Evolutionary conservation across 2,888 invertebrate species (phyloP).

Genomic region (Caenorhabditis sinica): DNA sequence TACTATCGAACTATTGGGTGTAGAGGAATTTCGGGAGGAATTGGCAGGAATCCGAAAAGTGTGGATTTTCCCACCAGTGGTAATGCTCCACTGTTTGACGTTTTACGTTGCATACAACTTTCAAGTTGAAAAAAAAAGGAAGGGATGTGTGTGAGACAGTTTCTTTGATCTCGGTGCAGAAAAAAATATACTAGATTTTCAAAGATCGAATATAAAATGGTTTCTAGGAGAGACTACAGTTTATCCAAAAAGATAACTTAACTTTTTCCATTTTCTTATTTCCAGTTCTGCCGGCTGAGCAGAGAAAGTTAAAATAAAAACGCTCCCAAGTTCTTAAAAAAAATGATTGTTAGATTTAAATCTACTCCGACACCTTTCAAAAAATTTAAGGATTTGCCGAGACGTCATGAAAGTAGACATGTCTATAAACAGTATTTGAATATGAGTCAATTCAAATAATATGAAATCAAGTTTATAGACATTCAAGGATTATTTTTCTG

Average conservation of each 20-base stretch:
- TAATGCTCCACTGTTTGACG: constrained; percentile 26
- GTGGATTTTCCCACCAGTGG: constrained; percentile 41
- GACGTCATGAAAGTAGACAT: too few relatives aligned
- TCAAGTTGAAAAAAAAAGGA: constrained; percentile 19
- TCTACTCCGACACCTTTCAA: too few relatives aligned
- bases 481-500: neutral
- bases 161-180: constrained; percentile 26
- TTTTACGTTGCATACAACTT: constrained; percentile 9
- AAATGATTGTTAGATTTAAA: too few relatives aligned
- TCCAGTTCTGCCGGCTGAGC: too few relatives aligned
- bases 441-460: constrained; percentile 21
- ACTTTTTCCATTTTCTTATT: too few relatives aligned
- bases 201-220: neutral
- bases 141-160: constrained; percentile 9
- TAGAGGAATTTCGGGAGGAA: neutral
- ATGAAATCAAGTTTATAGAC: constrained; percentile 4
- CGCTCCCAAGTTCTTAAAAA: too few relatives aligned
- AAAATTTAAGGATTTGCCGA: too few relatives aligned
- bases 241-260: neutral
- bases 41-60: neutral
- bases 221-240: neutral
- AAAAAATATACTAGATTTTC: neutral
- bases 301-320: too few relatives aligned
- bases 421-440: too few relatives aligned
- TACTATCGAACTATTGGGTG: too few relatives aligned